Evolutionary conservation across 35 echinoderm and acorn worm species (phyloP).

Genomic region (Acanthaster planci): DNA sequence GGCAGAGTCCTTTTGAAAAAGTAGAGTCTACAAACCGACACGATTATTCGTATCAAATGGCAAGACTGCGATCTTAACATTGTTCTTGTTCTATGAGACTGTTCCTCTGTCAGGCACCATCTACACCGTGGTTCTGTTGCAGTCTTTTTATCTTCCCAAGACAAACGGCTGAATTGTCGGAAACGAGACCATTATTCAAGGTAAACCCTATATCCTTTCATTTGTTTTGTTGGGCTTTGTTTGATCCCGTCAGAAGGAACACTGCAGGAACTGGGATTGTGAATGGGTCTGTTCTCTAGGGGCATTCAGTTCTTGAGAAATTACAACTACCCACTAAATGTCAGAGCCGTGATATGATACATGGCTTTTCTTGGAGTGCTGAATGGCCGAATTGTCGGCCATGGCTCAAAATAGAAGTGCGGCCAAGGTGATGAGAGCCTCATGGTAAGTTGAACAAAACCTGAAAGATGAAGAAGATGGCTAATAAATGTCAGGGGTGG

Average conservation of each 20-base stretch:
- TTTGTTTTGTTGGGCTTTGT: conserved; percentile 6
- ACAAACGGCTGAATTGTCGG: conserved; percentile 19
- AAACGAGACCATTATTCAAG: background rate
- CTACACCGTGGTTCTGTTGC: background rate
- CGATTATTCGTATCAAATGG: background rate
- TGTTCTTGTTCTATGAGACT: background rate
- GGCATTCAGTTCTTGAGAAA: background rate
- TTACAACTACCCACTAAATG: conserved; percentile 9
- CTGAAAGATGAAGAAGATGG: background rate
- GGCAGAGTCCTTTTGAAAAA: conserved; percentile 8
- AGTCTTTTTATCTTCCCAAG: conserved; percentile 15
- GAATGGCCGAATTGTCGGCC: background rate
- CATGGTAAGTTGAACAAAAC: background rate
- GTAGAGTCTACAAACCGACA: background rate
- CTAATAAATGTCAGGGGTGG: conserved; percentile 2
- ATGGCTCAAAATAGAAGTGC: background rate
- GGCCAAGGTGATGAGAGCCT: conserved; percentile 9
- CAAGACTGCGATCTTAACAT: background rate
- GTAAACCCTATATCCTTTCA: background rate
- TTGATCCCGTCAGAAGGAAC: background rate
- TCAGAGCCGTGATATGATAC: conserved; percentile 11
- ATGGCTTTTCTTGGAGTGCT: background rate
- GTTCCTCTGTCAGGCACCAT: background rate
- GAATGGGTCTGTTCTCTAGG: background rate
- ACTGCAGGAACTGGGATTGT: background rate